phyloP scores from a whole-genome alignment of 2,113 vertebrate species.

The Trogon surrucura region DNA sequence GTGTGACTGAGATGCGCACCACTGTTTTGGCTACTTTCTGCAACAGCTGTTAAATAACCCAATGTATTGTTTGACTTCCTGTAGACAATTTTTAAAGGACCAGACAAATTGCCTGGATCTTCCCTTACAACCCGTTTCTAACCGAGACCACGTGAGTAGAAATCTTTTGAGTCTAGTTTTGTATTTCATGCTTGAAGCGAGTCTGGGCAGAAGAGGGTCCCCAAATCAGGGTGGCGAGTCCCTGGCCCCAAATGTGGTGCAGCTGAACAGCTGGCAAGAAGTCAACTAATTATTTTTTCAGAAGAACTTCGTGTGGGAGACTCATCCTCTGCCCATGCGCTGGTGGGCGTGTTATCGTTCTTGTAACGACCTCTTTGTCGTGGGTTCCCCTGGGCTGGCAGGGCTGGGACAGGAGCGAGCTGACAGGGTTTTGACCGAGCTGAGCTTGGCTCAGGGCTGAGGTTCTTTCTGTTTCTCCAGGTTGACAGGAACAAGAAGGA shows the following conservation, averaged over 20 bases:
- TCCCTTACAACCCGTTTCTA: neutral
- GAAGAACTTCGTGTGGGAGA: neutral
- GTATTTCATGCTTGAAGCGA: neutral
- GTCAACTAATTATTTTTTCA: neutral
- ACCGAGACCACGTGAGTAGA: slow-evolving; percentile 62
- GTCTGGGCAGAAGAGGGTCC: neutral
- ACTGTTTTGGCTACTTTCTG: neutral
- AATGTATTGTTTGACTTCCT: neutral
- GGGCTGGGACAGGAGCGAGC: neutral
- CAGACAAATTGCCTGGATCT: neutral
- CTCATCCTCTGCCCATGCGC: neutral
- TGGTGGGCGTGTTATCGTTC: neutral
- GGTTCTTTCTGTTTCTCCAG: slow-evolving; percentile 47
- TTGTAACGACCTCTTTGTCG: neutral
- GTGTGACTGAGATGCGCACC: neutral
- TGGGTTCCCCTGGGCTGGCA: neutral
- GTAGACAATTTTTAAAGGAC: slow-evolving; percentile 71
- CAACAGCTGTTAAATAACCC: neutral
- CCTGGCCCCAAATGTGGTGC: neutral
- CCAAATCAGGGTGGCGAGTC: neutral
- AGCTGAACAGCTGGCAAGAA: neutral
- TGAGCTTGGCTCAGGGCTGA: neutral
- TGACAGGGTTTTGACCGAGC: neutral
- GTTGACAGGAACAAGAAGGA: slow-evolving; percentile 12
- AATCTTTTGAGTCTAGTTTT: neutral